A percentile compares a stretch with the other conserved stretches of the same genome.
Evolutionary conservation across 2,113 vertebrate species (phyloP).

Genomic region (Henicopernis longicauda): DNA sequence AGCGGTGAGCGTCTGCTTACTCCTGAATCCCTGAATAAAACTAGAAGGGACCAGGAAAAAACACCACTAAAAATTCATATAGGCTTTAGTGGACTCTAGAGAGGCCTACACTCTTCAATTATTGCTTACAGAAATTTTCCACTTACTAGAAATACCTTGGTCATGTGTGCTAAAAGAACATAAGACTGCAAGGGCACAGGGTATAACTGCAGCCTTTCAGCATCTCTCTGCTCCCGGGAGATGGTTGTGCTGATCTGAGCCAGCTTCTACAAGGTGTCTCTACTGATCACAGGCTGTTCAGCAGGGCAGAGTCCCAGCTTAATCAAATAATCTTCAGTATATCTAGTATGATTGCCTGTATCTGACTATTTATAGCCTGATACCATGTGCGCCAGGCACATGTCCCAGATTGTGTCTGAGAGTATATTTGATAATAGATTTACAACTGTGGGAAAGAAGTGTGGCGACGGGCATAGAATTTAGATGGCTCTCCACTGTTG

Average conservation of each 20-base stretch:
- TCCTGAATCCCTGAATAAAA: not conserved
- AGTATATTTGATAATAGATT: slow-evolving; percentile 10
- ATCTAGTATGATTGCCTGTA: not conserved
- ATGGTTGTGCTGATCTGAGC: not conserved
- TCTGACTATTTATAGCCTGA: slow-evolving; percentile 24
- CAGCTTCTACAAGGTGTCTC: not conserved
- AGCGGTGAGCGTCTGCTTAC: not conserved
- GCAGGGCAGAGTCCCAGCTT: not conserved
- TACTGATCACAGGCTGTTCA: not conserved
- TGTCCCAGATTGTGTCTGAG: slow-evolving; percentile 1
- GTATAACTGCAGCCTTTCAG: not conserved
- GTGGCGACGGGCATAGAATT: not conserved
- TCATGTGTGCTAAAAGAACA: not conserved
- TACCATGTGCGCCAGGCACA: not conserved
- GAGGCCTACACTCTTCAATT: not conserved
- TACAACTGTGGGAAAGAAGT: not conserved
- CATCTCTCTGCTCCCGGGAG: not conserved
- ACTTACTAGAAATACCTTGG: not conserved
- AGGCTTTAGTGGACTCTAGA: not conserved
- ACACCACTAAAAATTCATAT: not conserved
- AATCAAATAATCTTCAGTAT: not conserved
- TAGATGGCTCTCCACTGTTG: not conserved
- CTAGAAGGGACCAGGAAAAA: not conserved
- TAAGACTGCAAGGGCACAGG: not conserved
- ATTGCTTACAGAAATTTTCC: not conserved